Conservation (phyloP, 2,113 vertebrate genomes). For the Ochotona curzoniae region DNA sequence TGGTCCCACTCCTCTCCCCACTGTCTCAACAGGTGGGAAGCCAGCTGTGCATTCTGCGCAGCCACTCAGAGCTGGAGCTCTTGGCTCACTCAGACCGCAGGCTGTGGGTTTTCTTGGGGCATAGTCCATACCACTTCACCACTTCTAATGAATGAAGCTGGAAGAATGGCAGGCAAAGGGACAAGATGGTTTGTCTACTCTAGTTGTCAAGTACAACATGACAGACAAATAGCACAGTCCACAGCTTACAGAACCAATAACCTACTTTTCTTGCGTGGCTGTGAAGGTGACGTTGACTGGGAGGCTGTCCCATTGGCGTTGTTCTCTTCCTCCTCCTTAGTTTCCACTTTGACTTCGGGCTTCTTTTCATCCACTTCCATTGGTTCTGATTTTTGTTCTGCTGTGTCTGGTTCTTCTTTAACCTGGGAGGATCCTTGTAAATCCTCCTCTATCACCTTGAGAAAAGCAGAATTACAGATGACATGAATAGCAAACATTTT, state of each 20-base stretch:
- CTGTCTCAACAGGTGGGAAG: neutral
- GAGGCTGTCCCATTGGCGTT: conserved; percentile 86
- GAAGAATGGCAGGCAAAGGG: neutral
- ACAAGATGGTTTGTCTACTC: neutral
- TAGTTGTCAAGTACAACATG: neutral
- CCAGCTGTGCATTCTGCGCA: neutral
- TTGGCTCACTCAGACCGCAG: neutral
- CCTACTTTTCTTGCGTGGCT: conserved; percentile 97
- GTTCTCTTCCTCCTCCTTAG: conserved; percentile 94
- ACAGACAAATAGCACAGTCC: neutral
- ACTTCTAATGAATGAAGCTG: neutral
- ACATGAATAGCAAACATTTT: neutral
- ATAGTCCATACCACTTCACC: neutral
- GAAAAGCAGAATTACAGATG: conserved; percentile 35
- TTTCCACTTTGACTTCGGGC: conserved; percentile 91
- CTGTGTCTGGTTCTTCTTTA: conserved; percentile 92
- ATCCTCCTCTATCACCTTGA: conserved; percentile 92
- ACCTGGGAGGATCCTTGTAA: conserved; percentile 85
- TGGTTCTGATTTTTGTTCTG: conserved; percentile 90
- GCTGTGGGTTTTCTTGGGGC: neutral
- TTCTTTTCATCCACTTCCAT: conserved; percentile 98
- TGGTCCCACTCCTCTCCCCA: neutral
- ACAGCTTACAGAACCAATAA: neutral
- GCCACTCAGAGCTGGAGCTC: neutral
- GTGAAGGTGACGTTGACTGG: conserved; percentile 92